Base-by-base conservation (phyloP, 2,888 invertebrate genomes). In the Leptarthrus brevirostris region DNA sequence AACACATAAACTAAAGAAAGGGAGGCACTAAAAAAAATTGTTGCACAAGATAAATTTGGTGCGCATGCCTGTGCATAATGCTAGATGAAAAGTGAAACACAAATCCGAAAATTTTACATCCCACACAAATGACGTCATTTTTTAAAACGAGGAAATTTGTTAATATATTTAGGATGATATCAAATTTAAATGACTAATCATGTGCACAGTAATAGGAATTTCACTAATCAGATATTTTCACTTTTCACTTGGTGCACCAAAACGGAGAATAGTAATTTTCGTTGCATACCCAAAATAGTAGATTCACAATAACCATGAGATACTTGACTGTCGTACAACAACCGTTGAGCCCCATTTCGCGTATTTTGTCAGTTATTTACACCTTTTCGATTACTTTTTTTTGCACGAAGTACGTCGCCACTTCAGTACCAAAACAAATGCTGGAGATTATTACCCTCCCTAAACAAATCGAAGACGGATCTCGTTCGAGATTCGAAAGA, bases 251-350 rank as follows among this genome's bases (percentile, higher is more conserved):
- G n/a, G n/a, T n/a, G n/a, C n/a, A n/a, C n/a, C n/a, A n/a, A n/a
- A n/a, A n/a, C n/a, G n/a, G n/a, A n/a, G n/a, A 30, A 58, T 2
- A 58, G 18, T 10, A 58, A 58, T 16, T 16, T 58, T 30, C 4
- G 14, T 58, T 34, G n/a, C 75, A 47, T 83, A 84, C 84, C 84
- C 81, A 84, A 80, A 84, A 84, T 77, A 83, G 79, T 76, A 84
- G 80, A 79, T 84, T 84, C 79, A 84, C 81, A 77, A 84, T 80
- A 77, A 84, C 82, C 82, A 84, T 82, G 76, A 84, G 79, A 78
- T 83, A 84, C 80, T 84, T 84, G 40, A 84, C 82, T 79, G 83
- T 82, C 73, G 82, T 81, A 81, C 84, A 84, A 79, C 84, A 84
- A 75, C 83, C 83, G 78, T 82, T 82, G 54, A 84, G 81, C 77